These are phyloP conservation scores for Anguilla japonica DNA, from an alignment of 2,113 vertebrate genomes.

Conservation along the genomic window DNA sequence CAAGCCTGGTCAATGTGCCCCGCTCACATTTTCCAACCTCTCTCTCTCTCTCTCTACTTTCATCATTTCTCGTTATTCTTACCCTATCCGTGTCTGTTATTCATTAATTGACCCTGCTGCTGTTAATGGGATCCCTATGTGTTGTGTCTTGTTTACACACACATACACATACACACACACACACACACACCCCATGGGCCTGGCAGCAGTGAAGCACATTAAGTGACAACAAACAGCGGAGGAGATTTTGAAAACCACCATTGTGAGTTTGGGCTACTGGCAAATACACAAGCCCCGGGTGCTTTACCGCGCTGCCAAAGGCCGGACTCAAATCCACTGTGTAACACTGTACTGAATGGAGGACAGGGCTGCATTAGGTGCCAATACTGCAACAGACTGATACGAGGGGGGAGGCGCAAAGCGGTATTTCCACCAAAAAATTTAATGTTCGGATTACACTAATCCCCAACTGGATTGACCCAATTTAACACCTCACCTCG, in stretches of 20 bases:
- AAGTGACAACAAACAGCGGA: slow-evolving; percentile 24
- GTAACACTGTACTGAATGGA: slow-evolving; percentile 12
- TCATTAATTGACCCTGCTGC: slow-evolving; percentile 19
- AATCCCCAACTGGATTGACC: background rate
- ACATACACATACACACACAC: background rate
- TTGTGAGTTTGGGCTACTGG: slow-evolving; percentile 16
- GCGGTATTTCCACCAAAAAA: background rate
- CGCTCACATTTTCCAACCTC: background rate
- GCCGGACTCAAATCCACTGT: background rate
- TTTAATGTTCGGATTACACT: slow-evolving; percentile 1
- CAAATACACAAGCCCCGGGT: background rate
- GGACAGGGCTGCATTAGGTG: background rate
- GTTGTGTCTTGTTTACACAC: slow-evolving; percentile 17
- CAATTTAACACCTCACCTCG: background rate
- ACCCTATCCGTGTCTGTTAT: slow-evolving; percentile 25
- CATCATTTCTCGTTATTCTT: slow-evolving; percentile 3
- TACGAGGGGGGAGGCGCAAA: background rate
- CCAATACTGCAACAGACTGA: background rate
- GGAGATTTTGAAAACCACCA: slow-evolving; percentile 3
- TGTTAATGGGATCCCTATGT: slow-evolving; percentile 33
- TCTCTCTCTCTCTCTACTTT: background rate
- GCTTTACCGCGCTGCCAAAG: background rate
- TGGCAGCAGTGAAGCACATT: background rate
- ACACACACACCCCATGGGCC: slow-evolving; percentile 2
- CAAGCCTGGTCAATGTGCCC: background rate